Base-by-base conservation (phyloP, 1,140 invertebrate species). In the Drosophila arizonae region DNA sequence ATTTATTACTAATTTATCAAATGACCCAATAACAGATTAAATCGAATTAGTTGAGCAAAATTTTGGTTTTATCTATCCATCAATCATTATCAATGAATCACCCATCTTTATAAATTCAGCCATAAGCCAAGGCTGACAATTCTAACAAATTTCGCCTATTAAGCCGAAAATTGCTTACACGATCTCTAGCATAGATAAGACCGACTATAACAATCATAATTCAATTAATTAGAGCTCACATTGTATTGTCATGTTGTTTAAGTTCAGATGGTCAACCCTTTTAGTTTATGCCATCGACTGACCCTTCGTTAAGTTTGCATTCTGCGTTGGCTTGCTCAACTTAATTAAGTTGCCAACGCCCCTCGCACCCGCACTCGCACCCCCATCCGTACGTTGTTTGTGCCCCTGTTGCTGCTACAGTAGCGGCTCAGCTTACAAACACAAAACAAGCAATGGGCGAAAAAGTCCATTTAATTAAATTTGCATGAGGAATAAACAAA, bases 291-390 rank as follows among this genome's bases (percentile, higher is more conserved):
- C 43, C 39, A 48, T 61, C 17, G 17, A n/a, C 48, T 36, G 50
- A 41, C 56, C 36, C 48, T 54, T 62, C 43, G 24, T 21, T 60
- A 10, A 36, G 15, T 56, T 71, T 55, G 28, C 24, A 21, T 76
- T 36, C 39, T 51, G 39, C 57, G 43, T 61, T 72, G 64, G 33
- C 50, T 72, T 56, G 33, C 56, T 45, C 48, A 73, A 69, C 64
- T 76, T 73, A 73, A 76, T 76, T 76, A 76, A 76, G 64, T 63
- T 51, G 46, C 55, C 58, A 6, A 39, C 36, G 43, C 43, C 6
- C n/a, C n/a, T 24, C 41, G 41, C 41, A 4, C 11, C 13, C 41
- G 41, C 41, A n/a, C 13, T 5, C 43, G 41, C 43, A 2, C 13
- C 43, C 15, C n/a, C 21, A 24, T 24, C 26, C 9, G 45, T 13